These are phyloP conservation scores for Meloidogyne floridensis DNA, from an alignment of 1,140 invertebrate genomes.

Conservation along the genomic window DNA sequence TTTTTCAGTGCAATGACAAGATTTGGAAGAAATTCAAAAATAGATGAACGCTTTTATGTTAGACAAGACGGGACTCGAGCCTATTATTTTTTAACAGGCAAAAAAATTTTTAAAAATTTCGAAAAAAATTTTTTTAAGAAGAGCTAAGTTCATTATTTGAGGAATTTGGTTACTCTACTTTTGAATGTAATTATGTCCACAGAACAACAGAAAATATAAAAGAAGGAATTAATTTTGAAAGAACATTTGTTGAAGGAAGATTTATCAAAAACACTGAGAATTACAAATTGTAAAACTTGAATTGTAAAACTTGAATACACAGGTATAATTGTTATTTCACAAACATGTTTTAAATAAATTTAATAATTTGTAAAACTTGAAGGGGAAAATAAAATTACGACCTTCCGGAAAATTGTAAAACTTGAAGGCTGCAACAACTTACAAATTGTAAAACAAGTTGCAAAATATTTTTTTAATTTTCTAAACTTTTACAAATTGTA, in stretches of 20 bases:
- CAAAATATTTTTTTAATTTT: too few relatives aligned
- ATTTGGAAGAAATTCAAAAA: constrained; percentile 78
- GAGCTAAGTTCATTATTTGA: constrained; percentile 47
- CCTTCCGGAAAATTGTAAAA: too few relatives aligned
- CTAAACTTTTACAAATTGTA: too few relatives aligned
- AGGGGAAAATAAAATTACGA: too few relatives aligned
- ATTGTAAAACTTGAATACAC: too few relatives aligned
- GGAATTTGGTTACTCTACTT: constrained; percentile 43
- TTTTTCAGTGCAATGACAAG: constrained; percentile 78
- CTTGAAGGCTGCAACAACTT: too few relatives aligned
- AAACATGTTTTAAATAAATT: too few relatives aligned
- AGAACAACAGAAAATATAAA: constrained; percentile 48
- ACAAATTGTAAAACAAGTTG: too few relatives aligned
- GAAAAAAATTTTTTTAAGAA: constrained; percentile 32
- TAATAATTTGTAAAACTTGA: too few relatives aligned
- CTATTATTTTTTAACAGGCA: constrained; percentile 79
- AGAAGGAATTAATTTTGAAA: constrained; percentile 32
- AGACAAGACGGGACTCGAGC: constrained; percentile 92
- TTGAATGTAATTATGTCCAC: constrained; percentile 45
- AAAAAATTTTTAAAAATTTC: background rate
- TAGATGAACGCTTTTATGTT: constrained; percentile 77
- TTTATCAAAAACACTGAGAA: background rate
- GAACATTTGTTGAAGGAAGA: constrained; percentile 21
- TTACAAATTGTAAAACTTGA: too few relatives aligned
- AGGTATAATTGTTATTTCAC: too few relatives aligned